Evolutionary conservation across 64 coral and sea anemone species (phyloP).

Genomic region (Pocillopora verrucosa): DNA sequence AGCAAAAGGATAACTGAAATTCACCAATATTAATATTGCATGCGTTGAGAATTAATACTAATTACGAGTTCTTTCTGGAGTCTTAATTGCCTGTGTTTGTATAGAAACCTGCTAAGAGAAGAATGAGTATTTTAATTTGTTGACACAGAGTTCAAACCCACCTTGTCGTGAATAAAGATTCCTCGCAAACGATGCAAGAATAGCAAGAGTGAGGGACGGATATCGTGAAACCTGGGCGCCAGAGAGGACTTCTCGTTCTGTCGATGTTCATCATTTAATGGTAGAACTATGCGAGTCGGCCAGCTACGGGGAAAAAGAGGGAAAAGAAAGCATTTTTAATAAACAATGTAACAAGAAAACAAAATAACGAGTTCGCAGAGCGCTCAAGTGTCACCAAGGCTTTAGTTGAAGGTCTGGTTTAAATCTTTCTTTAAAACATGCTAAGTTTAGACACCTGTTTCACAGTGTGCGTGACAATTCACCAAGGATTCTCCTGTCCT

Average conservation of each 20-base stretch:
- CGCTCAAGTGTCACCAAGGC: not conserved
- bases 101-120: no score
- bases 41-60: no score
- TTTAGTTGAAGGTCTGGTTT: no score
- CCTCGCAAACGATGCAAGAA: slow-evolving; percentile 86
- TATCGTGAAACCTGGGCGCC: slow-evolving; percentile 73
- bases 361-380: not conserved
- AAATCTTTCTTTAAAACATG: no score
- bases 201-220: slow-evolving; percentile 82
- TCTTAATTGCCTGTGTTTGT: no score
- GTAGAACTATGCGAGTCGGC: slow-evolving; percentile 84
- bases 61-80: no score
- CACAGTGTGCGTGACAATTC: no score
- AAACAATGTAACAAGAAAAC: no score
- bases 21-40: not conserved
- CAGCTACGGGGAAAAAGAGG: slow-evolving; percentile 32
- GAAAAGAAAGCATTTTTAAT: not conserved
- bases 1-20: not conserved
- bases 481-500: no score
- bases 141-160: not conserved
- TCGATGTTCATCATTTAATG: slow-evolving; percentile 74
- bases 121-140: no score
- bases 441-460: no score
- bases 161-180: slow-evolving; percentile 66
- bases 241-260: slow-evolving; percentile 70